Conservation (phyloP, 2,888 invertebrate genomes). For the Hedychridium roseum region DNA sequence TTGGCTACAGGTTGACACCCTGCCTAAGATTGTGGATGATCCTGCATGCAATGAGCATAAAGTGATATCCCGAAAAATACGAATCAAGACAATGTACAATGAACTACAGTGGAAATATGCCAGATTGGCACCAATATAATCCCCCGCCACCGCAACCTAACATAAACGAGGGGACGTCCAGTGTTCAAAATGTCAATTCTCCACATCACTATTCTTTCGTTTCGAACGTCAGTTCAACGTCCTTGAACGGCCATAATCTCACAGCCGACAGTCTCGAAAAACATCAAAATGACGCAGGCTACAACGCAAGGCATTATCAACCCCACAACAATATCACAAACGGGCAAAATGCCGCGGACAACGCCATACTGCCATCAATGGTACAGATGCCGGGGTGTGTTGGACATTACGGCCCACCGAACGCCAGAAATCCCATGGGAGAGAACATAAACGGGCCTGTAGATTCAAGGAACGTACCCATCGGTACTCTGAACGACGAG, state of each 20-base stretch:
- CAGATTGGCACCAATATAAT: conserved; percentile 63
- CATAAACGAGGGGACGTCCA: conserved; percentile 41
- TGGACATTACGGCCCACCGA: conserved; percentile 44
- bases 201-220: conserved; percentile 47
- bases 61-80: conserved; percentile 11
- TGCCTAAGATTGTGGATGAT: too few relatives aligned
- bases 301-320: conserved; percentile 40
- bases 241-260: conserved; percentile 43
- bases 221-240: conserved; percentile 43
- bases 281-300: conserved; percentile 43
- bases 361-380: conserved; percentile 37
- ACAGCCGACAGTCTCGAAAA: conserved; percentile 44
- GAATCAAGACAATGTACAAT: conserved; percentile 57
- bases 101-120: conserved; percentile 60
- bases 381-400: conserved; percentile 51
- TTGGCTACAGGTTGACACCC: background rate
- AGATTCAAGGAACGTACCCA: conserved; percentile 38
- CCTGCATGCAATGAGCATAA: too few relatives aligned
- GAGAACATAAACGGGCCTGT: conserved; percentile 40
- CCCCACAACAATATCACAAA: conserved; percentile 28
- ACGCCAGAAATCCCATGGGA: conserved; percentile 46
- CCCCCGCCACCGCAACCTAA: conserved; percentile 50
- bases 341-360: conserved; percentile 32
- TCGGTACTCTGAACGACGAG: conserved; percentile 41
- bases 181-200: conserved; percentile 48